Percentiles rank a stretch among this genome's conserved stretches.
These are phyloP conservation scores for Triplophysa dalaica DNA, from an alignment of 2,113 vertebrate species.

Conservation along the genomic window DNA sequence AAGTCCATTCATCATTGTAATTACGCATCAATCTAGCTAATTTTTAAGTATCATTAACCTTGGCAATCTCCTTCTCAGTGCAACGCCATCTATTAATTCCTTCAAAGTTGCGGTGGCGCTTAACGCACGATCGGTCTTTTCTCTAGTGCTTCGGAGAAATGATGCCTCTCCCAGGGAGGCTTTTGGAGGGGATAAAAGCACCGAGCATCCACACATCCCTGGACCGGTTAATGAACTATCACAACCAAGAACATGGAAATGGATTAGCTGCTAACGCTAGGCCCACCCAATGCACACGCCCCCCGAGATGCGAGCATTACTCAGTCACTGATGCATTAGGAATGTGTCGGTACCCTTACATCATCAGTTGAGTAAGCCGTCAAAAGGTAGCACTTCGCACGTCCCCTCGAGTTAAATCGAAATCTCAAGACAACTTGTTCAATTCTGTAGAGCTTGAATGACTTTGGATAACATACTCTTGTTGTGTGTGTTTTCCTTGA, in stretches of 20 bases:
- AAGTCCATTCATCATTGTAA: slow-evolving; percentile 75
- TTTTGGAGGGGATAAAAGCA: slow-evolving; percentile 60
- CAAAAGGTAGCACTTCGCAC: slow-evolving; percentile 52
- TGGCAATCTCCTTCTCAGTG: slow-evolving; percentile 69
- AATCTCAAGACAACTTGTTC: slow-evolving; percentile 39
- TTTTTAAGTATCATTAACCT: slow-evolving; percentile 79
- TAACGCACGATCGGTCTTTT: slow-evolving; percentile 47
- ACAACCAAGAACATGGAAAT: slow-evolving; percentile 70
- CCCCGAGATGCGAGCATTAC: slow-evolving; percentile 59
- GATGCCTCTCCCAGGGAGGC: slow-evolving; percentile 56
- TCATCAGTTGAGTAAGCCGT: slow-evolving; percentile 62
- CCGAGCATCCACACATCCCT: slow-evolving; percentile 60
- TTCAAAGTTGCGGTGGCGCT: slow-evolving; percentile 66
- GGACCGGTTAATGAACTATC: slow-evolving; percentile 71
- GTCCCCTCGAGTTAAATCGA: slow-evolving; percentile 46
- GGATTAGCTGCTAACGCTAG: slow-evolving; percentile 71
- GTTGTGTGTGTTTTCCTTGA: neutral
- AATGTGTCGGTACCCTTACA: slow-evolving; percentile 54
- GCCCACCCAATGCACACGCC: slow-evolving; percentile 22
- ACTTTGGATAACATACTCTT: slow-evolving; percentile 27
- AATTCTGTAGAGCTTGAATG: slow-evolving; percentile 22
- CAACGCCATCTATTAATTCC: slow-evolving; percentile 72
- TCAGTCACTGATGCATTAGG: slow-evolving; percentile 58
- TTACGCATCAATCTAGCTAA: slow-evolving; percentile 75
- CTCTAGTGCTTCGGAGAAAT: slow-evolving; percentile 49